A percentile compares a stretch with the other conserved stretches of the same genome.
These are phyloP conservation scores for Sceloporus undulatus DNA, from an alignment of 2,113 vertebrate genomes.

Conservation along the genomic window DNA sequence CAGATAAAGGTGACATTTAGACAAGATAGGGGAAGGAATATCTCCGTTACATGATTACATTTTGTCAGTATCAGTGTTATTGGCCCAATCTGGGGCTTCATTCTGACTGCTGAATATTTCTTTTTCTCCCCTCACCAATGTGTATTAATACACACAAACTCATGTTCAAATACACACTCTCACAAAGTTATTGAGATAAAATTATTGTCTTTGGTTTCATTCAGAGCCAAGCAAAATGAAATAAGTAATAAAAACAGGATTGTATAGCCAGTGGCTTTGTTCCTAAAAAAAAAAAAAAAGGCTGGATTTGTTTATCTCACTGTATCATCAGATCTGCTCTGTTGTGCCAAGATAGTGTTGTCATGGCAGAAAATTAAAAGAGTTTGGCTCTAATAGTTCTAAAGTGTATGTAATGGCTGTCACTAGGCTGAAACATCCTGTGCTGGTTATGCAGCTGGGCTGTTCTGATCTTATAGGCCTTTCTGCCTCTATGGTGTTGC, in stretches of 20 bases:
- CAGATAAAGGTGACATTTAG: neutral
- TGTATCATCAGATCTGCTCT: neutral
- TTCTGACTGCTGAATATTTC: neutral
- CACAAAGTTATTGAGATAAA: neutral
- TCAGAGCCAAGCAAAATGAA: neutral
- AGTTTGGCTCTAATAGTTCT: neutral
- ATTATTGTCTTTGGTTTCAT: neutral
- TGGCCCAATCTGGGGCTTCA: neutral
- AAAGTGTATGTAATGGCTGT: neutral
- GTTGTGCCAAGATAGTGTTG: neutral
- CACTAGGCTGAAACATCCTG: too few relatives aligned
- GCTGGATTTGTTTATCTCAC: neutral
- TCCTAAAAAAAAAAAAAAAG: neutral
- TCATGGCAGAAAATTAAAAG: neutral
- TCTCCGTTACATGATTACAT: neutral
- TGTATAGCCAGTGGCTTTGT: neutral
- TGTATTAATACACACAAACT: neutral
- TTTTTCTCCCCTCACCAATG: neutral
- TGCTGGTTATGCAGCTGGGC: too few relatives aligned
- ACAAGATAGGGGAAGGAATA: neutral
- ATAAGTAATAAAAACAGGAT: neutral
- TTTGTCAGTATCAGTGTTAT: neutral
- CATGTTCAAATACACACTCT: too few relatives aligned
- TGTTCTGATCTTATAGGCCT: neutral
- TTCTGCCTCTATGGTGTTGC: neutral